Evolutionary conservation across 2,888 invertebrate genomes (phyloP).

Genomic region (Andrena trimmerana): DNA sequence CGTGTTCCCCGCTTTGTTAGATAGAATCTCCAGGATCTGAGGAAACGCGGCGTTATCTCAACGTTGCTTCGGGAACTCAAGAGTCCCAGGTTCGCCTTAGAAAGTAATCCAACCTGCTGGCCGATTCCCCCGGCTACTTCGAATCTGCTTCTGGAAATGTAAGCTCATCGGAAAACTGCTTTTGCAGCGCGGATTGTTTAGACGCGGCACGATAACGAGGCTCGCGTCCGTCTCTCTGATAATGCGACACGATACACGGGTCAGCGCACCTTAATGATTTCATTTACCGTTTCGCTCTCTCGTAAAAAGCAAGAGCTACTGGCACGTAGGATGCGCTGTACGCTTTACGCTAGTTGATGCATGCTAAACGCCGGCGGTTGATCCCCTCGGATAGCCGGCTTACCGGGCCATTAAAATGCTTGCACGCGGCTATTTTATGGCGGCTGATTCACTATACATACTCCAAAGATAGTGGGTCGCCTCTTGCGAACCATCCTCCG

Average conservation of each 20-base stretch:
- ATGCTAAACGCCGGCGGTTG: constrained; percentile 59
- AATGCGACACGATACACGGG: constrained; percentile 33
- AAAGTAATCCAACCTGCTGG: not conserved
- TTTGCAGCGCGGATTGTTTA: too few relatives aligned
- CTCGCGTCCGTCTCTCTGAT: constrained; percentile 13
- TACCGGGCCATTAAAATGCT: constrained; percentile 68
- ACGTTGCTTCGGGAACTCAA: not conserved
- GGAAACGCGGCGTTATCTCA: not conserved
- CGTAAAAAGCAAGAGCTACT: constrained; percentile 47
- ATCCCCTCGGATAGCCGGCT: constrained; percentile 54
- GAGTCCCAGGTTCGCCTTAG: not conserved
- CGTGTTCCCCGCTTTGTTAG: not conserved
- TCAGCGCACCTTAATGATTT: constrained; percentile 57
- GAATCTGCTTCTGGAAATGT: not conserved
- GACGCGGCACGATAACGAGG: not conserved
- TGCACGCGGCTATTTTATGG: constrained; percentile 71
- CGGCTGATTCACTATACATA: constrained; percentile 58
- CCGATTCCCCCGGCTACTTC: not conserved
- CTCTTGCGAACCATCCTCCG: not conserved
- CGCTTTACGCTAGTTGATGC: constrained; percentile 56
- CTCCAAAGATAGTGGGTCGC: constrained; percentile 32
- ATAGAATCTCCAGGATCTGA: not conserved
- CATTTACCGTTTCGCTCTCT: constrained; percentile 58
- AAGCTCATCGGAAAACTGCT: too few relatives aligned
- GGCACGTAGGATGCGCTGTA: constrained; percentile 47